Base-by-base conservation (phyloP, 2,888 invertebrate species). In the Argynnis bischoffii region DNA sequence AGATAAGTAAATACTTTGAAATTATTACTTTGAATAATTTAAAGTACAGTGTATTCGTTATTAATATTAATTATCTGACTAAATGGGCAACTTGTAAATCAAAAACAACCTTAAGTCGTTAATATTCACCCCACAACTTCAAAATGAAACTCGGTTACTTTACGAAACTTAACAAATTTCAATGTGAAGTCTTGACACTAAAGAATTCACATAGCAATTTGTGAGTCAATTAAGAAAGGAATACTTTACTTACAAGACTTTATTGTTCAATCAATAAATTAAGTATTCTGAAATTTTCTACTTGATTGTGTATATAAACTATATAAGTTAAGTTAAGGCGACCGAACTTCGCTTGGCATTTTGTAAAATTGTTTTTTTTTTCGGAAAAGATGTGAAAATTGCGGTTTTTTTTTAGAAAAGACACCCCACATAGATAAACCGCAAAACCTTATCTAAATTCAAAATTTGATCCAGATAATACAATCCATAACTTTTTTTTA, bases 141-240 rank as follows among this genome's bases (percentile, higher is more conserved):
- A 75, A 78, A 77, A 80, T 77, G 78, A 79, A 81, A 81, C 84
- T 86, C 84, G 86, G 88, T 88, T 88, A 86, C 88, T 86, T 88
- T 86, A 81, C 77, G 73, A 79, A 84, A 84, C 83, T 85, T 84
- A 80, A 81, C 81, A 81, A 83, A 79, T 82, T 81, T 79, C 77
- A 69, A 64, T 61, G 48, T 41, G 55, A 59, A 59, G 48, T 59
- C 64, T 71, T 61, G 66, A 64, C 47, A 57, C 47, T 51, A 47
- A 60, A 64, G 53, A 59, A 47, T 64, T 48, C 55, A 55, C 53
- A 66, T 61, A 64, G 64, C 61, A 56, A 69, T 66, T 66, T 55
- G 59, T 26, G 56, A 59, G 56, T 63, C 54, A 41, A 65, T 18
- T 46, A 26, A 65, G 46, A 26, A 56, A 54, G 15, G 26, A 63